Conservation (phyloP, 2,888 invertebrate genomes). For the Amphipoea oculea region DNA sequence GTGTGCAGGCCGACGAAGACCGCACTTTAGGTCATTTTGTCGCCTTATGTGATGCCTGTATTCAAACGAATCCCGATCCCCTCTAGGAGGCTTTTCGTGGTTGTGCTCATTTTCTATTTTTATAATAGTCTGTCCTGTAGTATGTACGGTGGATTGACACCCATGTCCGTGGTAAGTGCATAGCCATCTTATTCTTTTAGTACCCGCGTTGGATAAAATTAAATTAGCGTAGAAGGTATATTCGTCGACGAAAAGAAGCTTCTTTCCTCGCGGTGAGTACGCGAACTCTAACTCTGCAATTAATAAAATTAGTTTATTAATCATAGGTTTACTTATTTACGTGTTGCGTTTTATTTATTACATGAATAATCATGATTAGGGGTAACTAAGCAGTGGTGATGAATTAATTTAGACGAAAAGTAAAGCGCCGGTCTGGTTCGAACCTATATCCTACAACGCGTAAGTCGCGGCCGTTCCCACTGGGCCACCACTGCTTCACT, state of each 20-base stretch:
- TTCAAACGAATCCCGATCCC: neutral
- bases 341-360: neutral
- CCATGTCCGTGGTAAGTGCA: constrained; percentile 55
- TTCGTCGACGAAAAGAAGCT: constrained; percentile 11
- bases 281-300: constrained; percentile 3
- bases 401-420: too few species aligned
- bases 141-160: constrained; percentile 57
- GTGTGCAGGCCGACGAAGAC: too few species aligned
- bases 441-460: too few species aligned
- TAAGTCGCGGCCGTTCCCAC: too few species aligned
- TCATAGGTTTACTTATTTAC: neutral
- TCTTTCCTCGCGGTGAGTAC: constrained; percentile 25
- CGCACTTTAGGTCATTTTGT: too few species aligned
- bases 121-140: constrained; percentile 41
- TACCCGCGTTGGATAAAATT: neutral
- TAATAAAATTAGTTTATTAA: neutral
- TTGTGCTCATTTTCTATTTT: constrained; percentile 49
- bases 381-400: too few species aligned
- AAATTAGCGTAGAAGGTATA: constrained; percentile 32
- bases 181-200: constrained; percentile 35
- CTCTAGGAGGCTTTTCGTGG: constrained; percentile 39
- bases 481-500: too few species aligned
- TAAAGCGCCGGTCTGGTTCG: too few species aligned
- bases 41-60: too few species aligned
- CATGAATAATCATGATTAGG: neutral